These are phyloP conservation scores for Drosophila kokeensis DNA, from an alignment of 2,888 invertebrate genomes.

Conservation along the genomic window DNA sequence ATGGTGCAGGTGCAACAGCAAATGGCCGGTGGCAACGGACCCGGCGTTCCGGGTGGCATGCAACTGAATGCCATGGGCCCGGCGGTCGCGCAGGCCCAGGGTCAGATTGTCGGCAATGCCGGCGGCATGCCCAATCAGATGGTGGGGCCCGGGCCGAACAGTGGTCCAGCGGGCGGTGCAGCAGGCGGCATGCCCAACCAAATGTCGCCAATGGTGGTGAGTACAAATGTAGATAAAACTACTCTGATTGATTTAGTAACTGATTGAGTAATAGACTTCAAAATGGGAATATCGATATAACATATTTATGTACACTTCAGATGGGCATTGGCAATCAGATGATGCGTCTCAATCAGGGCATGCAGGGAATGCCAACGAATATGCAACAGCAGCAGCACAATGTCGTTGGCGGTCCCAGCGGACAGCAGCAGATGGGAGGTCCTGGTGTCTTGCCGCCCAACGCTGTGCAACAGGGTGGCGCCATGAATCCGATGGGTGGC, in stretches of 20 bases:
- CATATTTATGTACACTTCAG: slow-evolving; percentile 45
- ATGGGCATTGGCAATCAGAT: slow-evolving; percentile 84
- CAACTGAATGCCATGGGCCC: slow-evolving; percentile 55
- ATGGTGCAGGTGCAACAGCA: slow-evolving; percentile 83
- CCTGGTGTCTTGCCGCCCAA: slow-evolving; percentile 74
- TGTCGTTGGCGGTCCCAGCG: slow-evolving; percentile 75
- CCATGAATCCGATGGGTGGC: slow-evolving; percentile 80
- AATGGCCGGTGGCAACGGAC: slow-evolving; percentile 77
- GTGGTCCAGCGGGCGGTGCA: slow-evolving; percentile 78
- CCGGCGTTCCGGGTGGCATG: slow-evolving; percentile 50
- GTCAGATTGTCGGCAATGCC: slow-evolving; percentile 74
- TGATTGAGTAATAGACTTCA: neutral
- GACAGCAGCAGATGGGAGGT: slow-evolving; percentile 65
- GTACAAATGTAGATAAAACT: slow-evolving; percentile 13
- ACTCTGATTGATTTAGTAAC: neutral
- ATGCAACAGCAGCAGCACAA: slow-evolving; percentile 85
- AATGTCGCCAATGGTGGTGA: slow-evolving; percentile 60
- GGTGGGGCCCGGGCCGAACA: slow-evolving; percentile 82
- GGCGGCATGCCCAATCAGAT: slow-evolving; percentile 82
- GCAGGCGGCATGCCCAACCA: slow-evolving; percentile 53
- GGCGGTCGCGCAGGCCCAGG: slow-evolving; percentile 67
- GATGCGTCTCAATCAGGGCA: slow-evolving; percentile 86
- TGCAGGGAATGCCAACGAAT: slow-evolving; percentile 82
- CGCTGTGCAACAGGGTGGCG: slow-evolving; percentile 75
- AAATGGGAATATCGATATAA: neutral